Evolutionary conservation across 2,113 vertebrate species (phyloP), one percentile per base, ranked within the genome.

Genomic region (Butastur rufipennis): DNA sequence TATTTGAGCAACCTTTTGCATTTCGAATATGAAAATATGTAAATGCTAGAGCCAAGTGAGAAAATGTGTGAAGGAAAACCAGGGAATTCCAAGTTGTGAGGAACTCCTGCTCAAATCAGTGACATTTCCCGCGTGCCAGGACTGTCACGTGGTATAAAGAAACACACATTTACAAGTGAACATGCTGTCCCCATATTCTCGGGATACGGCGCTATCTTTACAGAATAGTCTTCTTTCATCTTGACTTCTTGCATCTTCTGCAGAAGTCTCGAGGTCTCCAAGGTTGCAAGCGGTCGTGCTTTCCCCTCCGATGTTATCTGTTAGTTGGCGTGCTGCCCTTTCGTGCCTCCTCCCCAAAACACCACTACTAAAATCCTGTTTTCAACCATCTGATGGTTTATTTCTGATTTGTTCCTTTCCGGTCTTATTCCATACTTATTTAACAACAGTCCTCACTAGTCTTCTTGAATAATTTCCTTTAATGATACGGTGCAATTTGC

Each of bases 401-500:
- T 66, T 86, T 79, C 70, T 87, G 58, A 88, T 97, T 96, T 93
- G 6, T 62, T 93, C 58, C 48, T 73, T 94, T 96, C 91, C 6
- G 5, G 29, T 90, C 78, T 70, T 73, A 59, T 56, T 92, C 87
- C n/a, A 14, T 82, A 55, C 71, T 95, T 95, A 80, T 13, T 75
- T 80, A 91, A 93, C 72, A 89, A 74, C 87, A 90, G 42, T 38
- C 38, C 25, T 93, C 67, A 6, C 70, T 77, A 53, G 66, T 93
- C 29, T 53, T 55, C 36, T 48, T 86, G 81, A 74, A 75, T 90
- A 94, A 95, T 97, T 92, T 96, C 40, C 43, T 95, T 81, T 87
- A 95, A 95, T 95, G 91, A 81, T 63, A 50, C 0, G 1, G 50
- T 94, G 47, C 86, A 84, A 91, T 95, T 94, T 97, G 88, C 47